Conservation (phyloP, 2,888 invertebrate species). For the Heteromurus nitidus region DNA sequence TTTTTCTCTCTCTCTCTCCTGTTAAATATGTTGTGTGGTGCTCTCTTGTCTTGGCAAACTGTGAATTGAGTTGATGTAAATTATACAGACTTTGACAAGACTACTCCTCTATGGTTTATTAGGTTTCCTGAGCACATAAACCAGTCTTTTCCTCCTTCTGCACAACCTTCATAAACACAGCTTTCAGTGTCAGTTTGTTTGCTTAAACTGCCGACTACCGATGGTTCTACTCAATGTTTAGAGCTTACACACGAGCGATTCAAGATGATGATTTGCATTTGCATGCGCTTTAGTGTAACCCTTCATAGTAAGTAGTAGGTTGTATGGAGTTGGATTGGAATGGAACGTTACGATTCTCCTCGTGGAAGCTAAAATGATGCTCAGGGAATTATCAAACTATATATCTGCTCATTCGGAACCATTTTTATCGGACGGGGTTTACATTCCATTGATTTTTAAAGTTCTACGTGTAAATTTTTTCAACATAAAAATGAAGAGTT, state of each 20-base stretch:
- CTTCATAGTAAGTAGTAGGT: constrained; percentile 11
- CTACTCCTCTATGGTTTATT: constrained; percentile 5
- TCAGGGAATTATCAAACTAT: no score
- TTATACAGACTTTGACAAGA: background rate
- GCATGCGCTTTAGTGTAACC: constrained; percentile 11
- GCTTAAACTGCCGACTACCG: constrained; percentile 9
- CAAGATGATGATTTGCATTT: no score
- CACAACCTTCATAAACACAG: constrained; percentile 11
- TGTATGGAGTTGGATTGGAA: no score
- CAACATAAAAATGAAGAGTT: no score
- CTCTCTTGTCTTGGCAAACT: no score
- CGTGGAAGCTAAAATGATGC: no score
- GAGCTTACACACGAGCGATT: constrained; percentile 22
- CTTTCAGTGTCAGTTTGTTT: constrained; percentile 23
- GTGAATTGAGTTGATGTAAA: constrained; percentile 4
- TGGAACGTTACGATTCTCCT: no score
- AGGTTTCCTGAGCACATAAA: constrained; percentile 10
- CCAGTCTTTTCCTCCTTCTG: background rate
- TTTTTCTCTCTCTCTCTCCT: no score
- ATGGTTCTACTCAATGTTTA: background rate
- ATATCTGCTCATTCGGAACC: no score
- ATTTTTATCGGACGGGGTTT: no score
- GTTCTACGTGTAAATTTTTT: background rate
- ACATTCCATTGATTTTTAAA: no score
- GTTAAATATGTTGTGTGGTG: no score